Evolutionary conservation across 2,888 invertebrate genomes (phyloP).

Genomic region (Xestoiulus laeticollis): DNA sequence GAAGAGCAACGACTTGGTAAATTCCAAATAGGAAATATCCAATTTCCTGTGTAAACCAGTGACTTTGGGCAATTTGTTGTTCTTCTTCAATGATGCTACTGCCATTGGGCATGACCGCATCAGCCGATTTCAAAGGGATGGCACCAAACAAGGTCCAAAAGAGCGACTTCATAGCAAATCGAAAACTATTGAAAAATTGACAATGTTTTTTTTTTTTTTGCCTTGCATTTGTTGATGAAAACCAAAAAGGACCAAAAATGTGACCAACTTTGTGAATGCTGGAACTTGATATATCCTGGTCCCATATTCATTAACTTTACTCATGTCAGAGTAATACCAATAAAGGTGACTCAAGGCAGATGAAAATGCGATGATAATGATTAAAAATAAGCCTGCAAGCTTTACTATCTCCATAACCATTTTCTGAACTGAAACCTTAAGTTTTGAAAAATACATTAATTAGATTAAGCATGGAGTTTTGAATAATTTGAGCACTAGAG

Average conservation of each 20-base stretch:
- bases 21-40: conserved; percentile 36
- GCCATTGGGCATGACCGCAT: not conserved
- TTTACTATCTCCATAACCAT: not conserved
- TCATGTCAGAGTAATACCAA: conserved; percentile 39
- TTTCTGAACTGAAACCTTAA: conserved; percentile 4
- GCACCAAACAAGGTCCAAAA: conserved; percentile 19
- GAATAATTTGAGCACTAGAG: not conserved
- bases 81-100: not conserved
- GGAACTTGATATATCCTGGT: conserved; percentile 15
- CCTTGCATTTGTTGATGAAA: too few species aligned
- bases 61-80: not conserved
- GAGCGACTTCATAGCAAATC: not conserved
- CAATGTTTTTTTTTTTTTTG: not conserved
- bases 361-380: conserved; percentile 10
- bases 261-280: conserved; percentile 2
- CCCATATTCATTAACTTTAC: not conserved
- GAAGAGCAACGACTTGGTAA: not conserved
- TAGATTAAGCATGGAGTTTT: too few species aligned
- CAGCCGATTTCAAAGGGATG: not conserved
- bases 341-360: conserved; percentile 32
- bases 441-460: not conserved
- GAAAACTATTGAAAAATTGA: not conserved
- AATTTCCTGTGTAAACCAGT: conserved; percentile 29
- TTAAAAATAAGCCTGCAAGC: not conserved
- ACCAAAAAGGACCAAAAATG: not conserved